Percentiles rank a stretch among this genome's conserved stretches.
These are phyloP conservation scores for Macaria liturata DNA, from an alignment of 2,888 invertebrate genomes.

Conservation along the genomic window DNA sequence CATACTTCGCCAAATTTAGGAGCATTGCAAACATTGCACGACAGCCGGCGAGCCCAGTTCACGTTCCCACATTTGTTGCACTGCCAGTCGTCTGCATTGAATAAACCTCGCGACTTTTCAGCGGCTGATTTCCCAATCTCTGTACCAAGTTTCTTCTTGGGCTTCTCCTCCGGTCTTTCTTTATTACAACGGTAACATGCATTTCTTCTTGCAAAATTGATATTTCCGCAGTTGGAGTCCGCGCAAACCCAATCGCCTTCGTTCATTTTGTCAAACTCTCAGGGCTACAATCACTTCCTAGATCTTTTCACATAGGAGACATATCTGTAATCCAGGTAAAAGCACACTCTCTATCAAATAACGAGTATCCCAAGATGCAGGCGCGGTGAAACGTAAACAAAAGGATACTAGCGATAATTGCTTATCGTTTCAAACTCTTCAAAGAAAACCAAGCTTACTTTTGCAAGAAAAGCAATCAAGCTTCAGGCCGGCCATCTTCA, in stretches of 20 bases:
- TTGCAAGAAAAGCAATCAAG: slow-evolving; percentile 77
- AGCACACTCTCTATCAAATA: slow-evolving; percentile 38
- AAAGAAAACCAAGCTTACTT: slow-evolving; percentile 79
- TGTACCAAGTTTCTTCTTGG: slow-evolving; percentile 93
- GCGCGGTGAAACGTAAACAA: slow-evolving; percentile 62
- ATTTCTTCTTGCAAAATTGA: slow-evolving; percentile 95
- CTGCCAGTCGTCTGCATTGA: slow-evolving; percentile 99
- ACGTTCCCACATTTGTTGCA: slow-evolving; percentile 99
- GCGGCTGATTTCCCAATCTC: slow-evolving; percentile 99
- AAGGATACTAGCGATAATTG: slow-evolving; percentile 60
- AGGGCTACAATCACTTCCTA: slow-evolving; percentile 10
- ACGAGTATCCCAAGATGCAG: slow-evolving; percentile 40
- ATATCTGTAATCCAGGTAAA: slow-evolving; percentile 38
- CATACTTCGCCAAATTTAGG: slow-evolving; percentile 98
- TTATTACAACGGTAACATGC: slow-evolving; percentile 97
- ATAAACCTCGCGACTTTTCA: slow-evolving; percentile 97
- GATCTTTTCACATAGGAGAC: slow-evolving; percentile 41
- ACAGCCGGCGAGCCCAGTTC: slow-evolving; percentile 97
- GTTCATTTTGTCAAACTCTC: slow-evolving; percentile 67
- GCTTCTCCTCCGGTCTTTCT: slow-evolving; percentile 77
- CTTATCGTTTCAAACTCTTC: slow-evolving; percentile 63
- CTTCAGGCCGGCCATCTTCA: slow-evolving; percentile 68
- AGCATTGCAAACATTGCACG: slow-evolving; percentile 99
- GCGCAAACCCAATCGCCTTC: slow-evolving; percentile 87
- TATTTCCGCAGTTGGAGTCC: slow-evolving; percentile 92